Conservation (phyloP, 2,113 vertebrate species). For the Sakesphorus luctuosus region DNA sequence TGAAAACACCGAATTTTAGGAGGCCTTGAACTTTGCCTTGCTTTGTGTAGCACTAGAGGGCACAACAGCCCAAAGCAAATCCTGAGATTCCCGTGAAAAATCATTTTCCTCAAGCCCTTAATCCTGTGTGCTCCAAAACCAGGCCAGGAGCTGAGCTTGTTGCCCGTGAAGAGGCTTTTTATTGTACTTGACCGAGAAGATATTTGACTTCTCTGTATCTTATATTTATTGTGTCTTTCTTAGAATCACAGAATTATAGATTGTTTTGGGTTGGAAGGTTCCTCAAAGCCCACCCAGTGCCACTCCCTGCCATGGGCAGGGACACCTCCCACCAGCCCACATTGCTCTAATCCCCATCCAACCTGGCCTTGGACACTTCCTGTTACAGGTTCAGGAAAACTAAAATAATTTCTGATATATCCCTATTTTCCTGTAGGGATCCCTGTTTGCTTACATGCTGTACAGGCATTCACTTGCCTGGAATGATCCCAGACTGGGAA, state of each 20-base stretch:
- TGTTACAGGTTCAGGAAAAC: neutral
- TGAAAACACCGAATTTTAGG: neutral
- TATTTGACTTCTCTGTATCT: neutral
- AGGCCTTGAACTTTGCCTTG: neutral
- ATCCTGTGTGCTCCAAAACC: neutral
- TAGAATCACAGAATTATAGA: too few relatives aligned
- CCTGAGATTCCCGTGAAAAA: neutral
- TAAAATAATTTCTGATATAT: neutral
- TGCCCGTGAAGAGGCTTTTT: neutral
- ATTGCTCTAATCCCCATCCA: neutral
- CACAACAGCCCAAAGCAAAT: constrained; percentile 4
- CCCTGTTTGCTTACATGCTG: neutral
- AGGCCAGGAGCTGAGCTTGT: neutral
- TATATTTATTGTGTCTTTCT: neutral
- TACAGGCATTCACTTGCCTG: neutral
- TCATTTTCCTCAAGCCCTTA: neutral
- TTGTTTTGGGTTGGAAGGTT: neutral
- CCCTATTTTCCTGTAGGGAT: neutral
- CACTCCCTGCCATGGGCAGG: neutral
- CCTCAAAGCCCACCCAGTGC: neutral
- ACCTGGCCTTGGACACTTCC: neutral
- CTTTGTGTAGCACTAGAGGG: neutral
- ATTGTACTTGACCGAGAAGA: neutral
- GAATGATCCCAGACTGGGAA: neutral
- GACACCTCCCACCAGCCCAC: neutral